Evolutionary conservation across 2,888 invertebrate species (phyloP).

Genomic region (Spicauda simplicius): DNA sequence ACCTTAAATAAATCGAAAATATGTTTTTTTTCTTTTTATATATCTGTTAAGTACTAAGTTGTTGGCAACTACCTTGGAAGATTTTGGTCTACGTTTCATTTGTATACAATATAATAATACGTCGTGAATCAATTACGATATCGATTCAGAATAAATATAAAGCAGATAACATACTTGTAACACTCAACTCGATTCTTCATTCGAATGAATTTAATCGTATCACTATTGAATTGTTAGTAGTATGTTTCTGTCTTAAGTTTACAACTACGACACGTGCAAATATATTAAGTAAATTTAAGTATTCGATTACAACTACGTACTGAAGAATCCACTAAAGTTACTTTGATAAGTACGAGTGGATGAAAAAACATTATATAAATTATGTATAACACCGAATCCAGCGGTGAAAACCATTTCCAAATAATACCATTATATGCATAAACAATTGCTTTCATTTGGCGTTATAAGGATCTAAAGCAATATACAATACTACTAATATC

Average conservation of each 20-base stretch:
- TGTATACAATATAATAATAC: slow-evolving; percentile 21
- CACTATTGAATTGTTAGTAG: not conserved
- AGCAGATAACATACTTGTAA: not conserved
- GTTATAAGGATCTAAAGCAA: not conserved
- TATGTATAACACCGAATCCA: slow-evolving; percentile 28
- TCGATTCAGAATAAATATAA: not conserved
- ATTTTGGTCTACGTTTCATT: slow-evolving; percentile 48
- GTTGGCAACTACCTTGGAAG: slow-evolving; percentile 61
- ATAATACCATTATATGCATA: slow-evolving; percentile 5
- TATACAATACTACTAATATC: not conserved
- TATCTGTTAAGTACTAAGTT: slow-evolving; percentile 41
- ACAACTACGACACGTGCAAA: not conserved
- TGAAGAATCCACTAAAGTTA: not conserved
- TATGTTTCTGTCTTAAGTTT: not conserved
- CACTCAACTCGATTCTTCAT: not conserved
- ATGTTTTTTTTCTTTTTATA: slow-evolving; percentile 7
- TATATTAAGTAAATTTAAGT: not conserved
- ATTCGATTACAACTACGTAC: not conserved
- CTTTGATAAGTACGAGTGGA: not conserved
- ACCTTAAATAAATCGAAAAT: slow-evolving; percentile 22
- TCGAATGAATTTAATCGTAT: not conserved
- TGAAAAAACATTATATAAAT: slow-evolving; percentile 13
- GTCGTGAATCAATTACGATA: not conserved
- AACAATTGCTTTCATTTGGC: slow-evolving; percentile 4
- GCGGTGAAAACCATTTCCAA: slow-evolving; percentile 6